Base-by-base conservation (phyloP, 35 echinoderm and acorn worm species). In the Heliocidaris erythrogramma region DNA sequence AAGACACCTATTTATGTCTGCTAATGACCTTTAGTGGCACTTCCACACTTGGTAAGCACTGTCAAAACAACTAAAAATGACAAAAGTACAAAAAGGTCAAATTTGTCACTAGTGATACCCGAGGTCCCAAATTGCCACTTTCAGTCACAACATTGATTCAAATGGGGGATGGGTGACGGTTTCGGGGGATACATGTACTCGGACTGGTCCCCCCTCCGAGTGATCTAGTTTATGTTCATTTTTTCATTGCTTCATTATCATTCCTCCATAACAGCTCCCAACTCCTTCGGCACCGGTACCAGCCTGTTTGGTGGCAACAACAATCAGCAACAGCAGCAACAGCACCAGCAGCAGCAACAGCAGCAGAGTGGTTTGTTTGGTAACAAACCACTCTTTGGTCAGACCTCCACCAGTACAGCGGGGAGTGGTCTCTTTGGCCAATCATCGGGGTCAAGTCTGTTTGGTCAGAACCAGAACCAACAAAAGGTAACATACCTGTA, bases 391-490 rank as follows among this genome's bases (percentile, higher is more conserved):
- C 35, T 96, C 59, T 96, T 96, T 95, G 96, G 96, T 9, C 96
- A 96, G 94, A 94, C 53, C 14, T 13, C n/a, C 85, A 78, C 85
- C 60, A 85, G 86, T 59, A 92, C 95, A 31, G 21, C 69, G 24
- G 49, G 89, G 21, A 88, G 95, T 31, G 85, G 97, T 47, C 48
- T 97, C 17, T 97, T 97, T 94, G 95, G 97, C 4, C 56, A 56
- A 14, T 48, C 31, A 59, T 52, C 91, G 17, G 91, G 91, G 31
- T 89, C 94, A 14, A 88, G 92, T 49, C 88, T 95, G 30, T 96
- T 95, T 94, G 97, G 96, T 91, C 93, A 97, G 47, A 96, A 95
- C 89, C 85, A 53, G 88, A 91, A 13, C 48, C 91, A 92, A 59
- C 91, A 49, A 59, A 92, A 92, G 91, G 91, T 92, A 92, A 89